A percentile compares a stretch with the other conserved stretches of the same genome.
These are phyloP conservation scores for Sisyra terminalis DNA, from an alignment of 2,888 invertebrate species.

Conservation along the genomic window DNA sequence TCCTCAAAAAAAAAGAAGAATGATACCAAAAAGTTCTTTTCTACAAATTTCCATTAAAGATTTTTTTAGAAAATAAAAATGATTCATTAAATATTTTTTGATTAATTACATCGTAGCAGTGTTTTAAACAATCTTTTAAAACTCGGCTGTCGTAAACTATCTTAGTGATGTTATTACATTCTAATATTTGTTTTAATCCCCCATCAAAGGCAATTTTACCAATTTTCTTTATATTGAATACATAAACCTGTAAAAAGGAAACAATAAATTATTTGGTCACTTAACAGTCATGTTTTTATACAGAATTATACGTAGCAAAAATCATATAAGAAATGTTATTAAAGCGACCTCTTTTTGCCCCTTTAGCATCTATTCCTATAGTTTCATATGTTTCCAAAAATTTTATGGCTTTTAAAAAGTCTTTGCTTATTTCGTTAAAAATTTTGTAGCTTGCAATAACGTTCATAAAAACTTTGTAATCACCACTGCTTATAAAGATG, in stretches of 20 bases:
- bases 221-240: neutral
- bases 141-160: neutral
- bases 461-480: slow-evolving; percentile 2
- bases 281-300: neutral
- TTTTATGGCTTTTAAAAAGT: neutral
- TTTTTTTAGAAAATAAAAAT: too few species aligned
- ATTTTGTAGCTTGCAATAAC: neutral
- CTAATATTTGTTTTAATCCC: neutral
- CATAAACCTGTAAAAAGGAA: neutral
- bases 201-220: slow-evolving; percentile 1
- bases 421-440: neutral
- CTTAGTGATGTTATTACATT: neutral
- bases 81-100: too few species aligned
- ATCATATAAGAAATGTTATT: neutral
- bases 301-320: neutral
- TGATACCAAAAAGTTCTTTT: too few species aligned
- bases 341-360: neutral
- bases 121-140: slow-evolving; percentile 1
- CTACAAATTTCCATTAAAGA: too few species aligned
- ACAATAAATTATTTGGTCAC: neutral
- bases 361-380: slow-evolving; percentile 2
- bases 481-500: neutral
- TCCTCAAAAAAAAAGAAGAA: too few species aligned
- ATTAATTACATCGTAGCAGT: neutral
- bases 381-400: neutral